Base-by-base conservation (phyloP, 2,797 vertebrate species). In the Rallus crepitans region DNA sequence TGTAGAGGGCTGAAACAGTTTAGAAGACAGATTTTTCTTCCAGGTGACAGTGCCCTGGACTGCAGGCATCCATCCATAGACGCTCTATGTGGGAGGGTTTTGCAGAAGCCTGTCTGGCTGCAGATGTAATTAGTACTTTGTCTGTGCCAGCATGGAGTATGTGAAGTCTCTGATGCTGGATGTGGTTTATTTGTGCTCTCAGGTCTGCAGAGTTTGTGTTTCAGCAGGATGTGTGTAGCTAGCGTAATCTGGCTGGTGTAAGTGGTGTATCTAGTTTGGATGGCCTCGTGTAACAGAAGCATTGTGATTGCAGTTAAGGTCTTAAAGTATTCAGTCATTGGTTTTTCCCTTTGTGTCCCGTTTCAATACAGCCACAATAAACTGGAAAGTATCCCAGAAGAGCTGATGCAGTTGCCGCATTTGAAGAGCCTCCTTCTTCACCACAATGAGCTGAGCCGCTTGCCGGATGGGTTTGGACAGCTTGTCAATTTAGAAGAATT, bases 401-500 rank as follows among this genome's bases (percentile, higher is more conserved):
- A 99, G 94, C 69, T 99, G 92, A 96, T 86, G 72, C 82, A 94
- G 59, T 96, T 99, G 87, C 97, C 96, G 28, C 98, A 86, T 28
- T 96, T 99, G 72, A 97, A 91, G 68, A 98, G 96, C 68, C 97
- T 99, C 3, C 97, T 98, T 21, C 84, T 99, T 13, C 98, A 99
- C 70, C 97, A 99, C 92, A 99, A 99, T 64, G 97, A 98, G 87
- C 94, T 99, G 64, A 97, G 97, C 21, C 83, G 35, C 35, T 87
- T 99, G 37, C 98, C 99, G 0, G 98, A 98, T 59, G 98, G 98
- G 45, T 97, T 99, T 87, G 98, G 98, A 39, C 98, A 98, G 14
- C 98, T 99, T 64, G 79, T 82, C 88, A 94, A n/a, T 91, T 94
- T 99, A 92, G 98, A 99, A 95, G 98, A 99, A 75, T 89, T 99